phyloP scores from a whole-genome alignment of 30 jellyfish, hydroid and myxozoan genomes.

The Cassiopea xamachana region DNA sequence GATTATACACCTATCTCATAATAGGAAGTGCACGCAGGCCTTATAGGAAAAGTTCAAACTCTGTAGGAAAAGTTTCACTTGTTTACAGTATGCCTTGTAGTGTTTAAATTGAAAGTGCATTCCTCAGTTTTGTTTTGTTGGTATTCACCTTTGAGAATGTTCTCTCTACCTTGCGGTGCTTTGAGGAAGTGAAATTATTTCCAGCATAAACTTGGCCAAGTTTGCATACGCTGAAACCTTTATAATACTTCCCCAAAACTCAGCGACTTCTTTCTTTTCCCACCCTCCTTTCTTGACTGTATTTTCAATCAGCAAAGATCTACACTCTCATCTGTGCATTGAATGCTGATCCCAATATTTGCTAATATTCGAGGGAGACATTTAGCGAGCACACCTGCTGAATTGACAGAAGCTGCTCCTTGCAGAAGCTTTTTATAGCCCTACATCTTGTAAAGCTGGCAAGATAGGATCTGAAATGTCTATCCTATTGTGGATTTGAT shows the following conservation, averaged over 20 bases:
- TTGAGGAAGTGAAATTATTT: neutral
- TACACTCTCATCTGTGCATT: neutral
- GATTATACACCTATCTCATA: too few species aligned
- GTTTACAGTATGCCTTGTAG: constrained; percentile 13
- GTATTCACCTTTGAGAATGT: constrained; percentile 18
- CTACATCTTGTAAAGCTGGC: too few species aligned
- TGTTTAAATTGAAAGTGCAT: constrained; percentile 40
- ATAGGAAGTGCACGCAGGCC: too few species aligned
- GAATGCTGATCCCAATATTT: too few species aligned
- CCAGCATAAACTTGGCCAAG: neutral
- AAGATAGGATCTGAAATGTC: too few species aligned
- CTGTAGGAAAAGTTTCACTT: constrained; percentile 36
- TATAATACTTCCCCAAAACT: neutral
- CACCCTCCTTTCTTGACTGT: constrained; percentile 44
- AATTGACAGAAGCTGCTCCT: too few species aligned
- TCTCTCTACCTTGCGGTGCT: neutral
- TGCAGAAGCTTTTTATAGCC: too few species aligned
- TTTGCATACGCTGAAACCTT: neutral
- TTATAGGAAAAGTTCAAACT: neutral
- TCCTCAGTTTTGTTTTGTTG: neutral
- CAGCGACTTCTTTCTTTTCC: constrained; percentile 32
- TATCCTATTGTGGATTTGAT: neutral
- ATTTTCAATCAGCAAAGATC: constrained; percentile 38
- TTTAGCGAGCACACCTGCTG: too few species aligned
- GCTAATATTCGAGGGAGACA: too few species aligned